Conservation (phyloP, 2,888 invertebrate species). For the Nymphalis urticae region DNA sequence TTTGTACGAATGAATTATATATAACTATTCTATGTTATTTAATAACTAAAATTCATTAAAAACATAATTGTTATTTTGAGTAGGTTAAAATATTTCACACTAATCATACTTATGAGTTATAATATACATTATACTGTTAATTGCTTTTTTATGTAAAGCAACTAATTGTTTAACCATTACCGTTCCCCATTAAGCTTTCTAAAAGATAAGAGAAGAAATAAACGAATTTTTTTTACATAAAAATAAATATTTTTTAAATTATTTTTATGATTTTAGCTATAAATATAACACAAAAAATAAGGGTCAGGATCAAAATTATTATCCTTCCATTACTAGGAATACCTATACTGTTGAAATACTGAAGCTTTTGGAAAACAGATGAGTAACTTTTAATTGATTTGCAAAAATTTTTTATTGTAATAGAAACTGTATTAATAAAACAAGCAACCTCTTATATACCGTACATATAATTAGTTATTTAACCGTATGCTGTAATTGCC, state of each 20-base stretch:
- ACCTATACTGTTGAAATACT: too few relatives aligned
- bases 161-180: not conserved
- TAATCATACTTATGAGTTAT: not conserved
- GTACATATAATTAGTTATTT: not conserved
- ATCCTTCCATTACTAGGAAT: too few relatives aligned
- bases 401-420: too few relatives aligned
- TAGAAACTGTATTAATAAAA: not conserved
- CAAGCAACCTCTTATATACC: not conserved
- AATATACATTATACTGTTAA: not conserved
- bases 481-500: not conserved
- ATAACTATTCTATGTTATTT: conserved; percentile 12
- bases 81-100: not conserved
- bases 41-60: conserved; percentile 1
- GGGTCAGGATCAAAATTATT: too few relatives aligned
- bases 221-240: not conserved
- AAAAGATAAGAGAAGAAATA: not conserved
- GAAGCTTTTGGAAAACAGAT: too few relatives aligned
- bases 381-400: too few relatives aligned
- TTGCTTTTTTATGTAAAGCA: not conserved
- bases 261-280: too few relatives aligned
- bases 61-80: conserved; percentile 9
- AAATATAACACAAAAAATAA: too few relatives aligned
- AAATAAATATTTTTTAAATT: too few relatives aligned
- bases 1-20: not conserved
- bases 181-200: not conserved